Base-by-base conservation (phyloP, 2,113 vertebrate genomes). In the Paracanthobrama guichenoti region DNA sequence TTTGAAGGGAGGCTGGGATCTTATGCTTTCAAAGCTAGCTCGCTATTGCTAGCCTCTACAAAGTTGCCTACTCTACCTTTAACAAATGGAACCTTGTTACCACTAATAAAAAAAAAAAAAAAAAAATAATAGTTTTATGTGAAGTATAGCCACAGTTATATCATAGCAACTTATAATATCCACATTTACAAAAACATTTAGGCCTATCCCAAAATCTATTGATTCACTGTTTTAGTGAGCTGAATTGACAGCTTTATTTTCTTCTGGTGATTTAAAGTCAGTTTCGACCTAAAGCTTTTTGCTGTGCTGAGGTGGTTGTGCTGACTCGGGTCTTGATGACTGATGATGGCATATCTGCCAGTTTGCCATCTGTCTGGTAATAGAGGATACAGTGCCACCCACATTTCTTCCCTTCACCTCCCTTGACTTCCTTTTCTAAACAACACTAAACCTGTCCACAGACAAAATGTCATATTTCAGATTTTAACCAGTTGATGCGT, bases 291-390 rank as follows among this genome's bases (percentile, higher is more conserved):
- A 44, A 60, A n/a, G 46, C 31, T n/a, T 57, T 53, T 14, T 8
- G 2, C 20, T 44, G 20, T 39, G 50, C 31, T 35, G 9, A 57
- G 39, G 50, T 20, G 59, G 39, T 84, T n/a, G 48, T 83, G 84
- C 69, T 72, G 72, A 85, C 79, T 78, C 57, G 18, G 53, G 57
- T 85, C 72, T 82, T 11, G 9, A 71, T 39, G 84, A 82, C 60
- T 83, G 79, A 82, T 83, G 79, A 82, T 74, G 72, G 20, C 53
- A 42, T 74, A 57, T 79, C 64, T 82, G 71, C 81, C 18, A 39
- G 44, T 22, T n/a, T 74, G 79, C 60, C 79, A 86, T 77, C 73
- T 77, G 84, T 20, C 22, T 55, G 39, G 20, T 76, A 26, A 82
- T 46, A 48, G 79, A 78, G 62, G 60, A 86, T 77, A 44, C 79